These are phyloP conservation scores for Actias luna DNA, from an alignment of 2,888 invertebrate species.

Conservation along the genomic window DNA sequence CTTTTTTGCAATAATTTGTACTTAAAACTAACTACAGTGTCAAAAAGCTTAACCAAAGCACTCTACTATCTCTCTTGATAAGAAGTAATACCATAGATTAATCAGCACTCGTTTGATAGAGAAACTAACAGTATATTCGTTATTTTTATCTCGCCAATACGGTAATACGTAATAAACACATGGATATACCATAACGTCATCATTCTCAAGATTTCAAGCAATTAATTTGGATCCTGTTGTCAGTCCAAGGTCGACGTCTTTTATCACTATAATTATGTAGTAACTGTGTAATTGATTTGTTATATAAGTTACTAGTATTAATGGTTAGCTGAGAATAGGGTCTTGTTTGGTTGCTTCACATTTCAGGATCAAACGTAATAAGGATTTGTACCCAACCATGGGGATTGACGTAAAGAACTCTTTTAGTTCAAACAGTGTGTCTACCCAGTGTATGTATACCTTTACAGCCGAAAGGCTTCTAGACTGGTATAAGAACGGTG, in stretches of 20 bases:
- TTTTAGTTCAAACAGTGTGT: no score
- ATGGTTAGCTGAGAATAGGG: no score
- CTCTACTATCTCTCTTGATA: background rate
- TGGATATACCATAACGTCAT: background rate
- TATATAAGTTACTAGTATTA: no score
- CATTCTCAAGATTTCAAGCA: background rate
- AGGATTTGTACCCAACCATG: no score
- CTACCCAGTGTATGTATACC: no score
- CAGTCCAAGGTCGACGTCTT: conserved; percentile 56
- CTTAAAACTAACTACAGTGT: background rate
- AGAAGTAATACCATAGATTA: background rate
- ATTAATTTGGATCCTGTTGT: conserved; percentile 47
- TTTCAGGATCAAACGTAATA: no score
- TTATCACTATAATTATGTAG: conserved; percentile 38
- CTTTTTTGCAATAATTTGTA: no score
- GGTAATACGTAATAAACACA: background rate
- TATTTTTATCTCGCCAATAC: background rate
- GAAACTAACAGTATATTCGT: background rate
- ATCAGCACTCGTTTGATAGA: background rate
- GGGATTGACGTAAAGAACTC: no score
- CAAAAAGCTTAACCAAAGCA: background rate
- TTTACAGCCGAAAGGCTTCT: no score
- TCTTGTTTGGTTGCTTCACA: no score
- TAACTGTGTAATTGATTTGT: no score
- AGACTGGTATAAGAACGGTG: no score